Base-by-base conservation (phyloP, 2,113 vertebrate species). In the Oncorhynchus keta region DNA sequence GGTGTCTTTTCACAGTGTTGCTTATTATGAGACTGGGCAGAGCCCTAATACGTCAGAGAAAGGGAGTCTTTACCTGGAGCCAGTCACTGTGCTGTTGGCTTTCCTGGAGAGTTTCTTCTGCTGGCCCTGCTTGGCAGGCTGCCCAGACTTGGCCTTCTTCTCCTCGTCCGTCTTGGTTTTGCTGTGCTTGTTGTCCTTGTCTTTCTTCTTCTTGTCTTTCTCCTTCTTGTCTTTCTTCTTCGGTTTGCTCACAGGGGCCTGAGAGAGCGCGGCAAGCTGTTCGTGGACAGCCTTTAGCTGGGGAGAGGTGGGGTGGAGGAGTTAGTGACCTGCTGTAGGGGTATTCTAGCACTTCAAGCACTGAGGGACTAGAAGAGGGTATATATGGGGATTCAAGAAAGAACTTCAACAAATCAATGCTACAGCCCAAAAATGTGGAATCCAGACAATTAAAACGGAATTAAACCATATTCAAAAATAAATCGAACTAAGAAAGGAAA, bases 221-320 rank as follows among this genome's bases (percentile, higher is more conserved):
- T 96, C 95, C 74, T 96, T 95, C 86, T 94, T 96, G 83, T 96
- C 95, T 64, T 94, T 96, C 81, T 95, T 96, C 91, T 94, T 96
- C 95, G 95, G 95, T 92, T 96, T 96, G 84, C 92, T 96, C 77
- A 92, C 94, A 0, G 97, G 96, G 0, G 92, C 93, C 91, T 97
- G 95, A 6, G 96, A 97, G 81, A 98, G 88, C 1, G 94, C 95
- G 0, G 95, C 93, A 32, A 96, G 92, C 92, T 97, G 96, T 82
- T 97, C 95, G 0, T 97, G 95, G 79, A 96, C 97, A 0, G 95
- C 95, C 86, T 97, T 96, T 4, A 97, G 92, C 97, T 97, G 84
- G 66, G 68, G 1, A 86, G 32, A 82, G 32, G 51, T 64, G 72
- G 48, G 30, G 49, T 75, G 22, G 39, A 67, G 70, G 73, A 55